Evolutionary conservation across 2,888 invertebrate species (phyloP), one percentile per base, ranked within the genome.

Genomic region (Eustalomyia histrio): DNA sequence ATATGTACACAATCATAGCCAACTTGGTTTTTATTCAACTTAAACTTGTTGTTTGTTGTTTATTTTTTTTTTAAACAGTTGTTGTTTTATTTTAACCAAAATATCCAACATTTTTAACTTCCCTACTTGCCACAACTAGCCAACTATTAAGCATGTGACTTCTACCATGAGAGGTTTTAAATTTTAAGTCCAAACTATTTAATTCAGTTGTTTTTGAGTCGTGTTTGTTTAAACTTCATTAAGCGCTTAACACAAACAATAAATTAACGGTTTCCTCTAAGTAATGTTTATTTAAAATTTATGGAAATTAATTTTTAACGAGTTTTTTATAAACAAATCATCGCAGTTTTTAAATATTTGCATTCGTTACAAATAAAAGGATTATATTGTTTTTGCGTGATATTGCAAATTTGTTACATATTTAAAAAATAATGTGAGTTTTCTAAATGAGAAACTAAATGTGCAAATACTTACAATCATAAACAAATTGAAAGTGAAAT

Each of bases 51-150:
- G 60, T 29, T 50, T 64, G 35, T 14, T 43, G 39, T 52, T 21
- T 21, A 21, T 21, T 21, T 78, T 35, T 55, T 65, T 53, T 53
- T n/a, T n/a, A n/a, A n/a, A n/a, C n/a, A n/a, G 43, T 58, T 72
- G 76, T 52, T 63, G 18, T 9, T 64, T 47, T 7, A 63, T 9
- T 43, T 43, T n/a, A 57, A 33, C 24, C 16, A 57, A 57, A 16
- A 57, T 29, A 33, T 16, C 14, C 29, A 57, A 33, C 17, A 17
- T 63, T 60, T 52, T 78, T 71, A 71, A 78, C 81, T 78, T 81
- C 74, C 78, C 78, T 74, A 71, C 74, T 75, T 75, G 78, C 81
- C 61, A 75, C 81, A 81, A 71, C 53, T 6, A 7, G 29, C 29
- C 29, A 53, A 43, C 29, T 69, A 50, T 60, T 29, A 52, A 76